These are phyloP conservation scores for Parambassis ranga DNA, from an alignment of 2,797 vertebrate species.

Conservation along the genomic window DNA sequence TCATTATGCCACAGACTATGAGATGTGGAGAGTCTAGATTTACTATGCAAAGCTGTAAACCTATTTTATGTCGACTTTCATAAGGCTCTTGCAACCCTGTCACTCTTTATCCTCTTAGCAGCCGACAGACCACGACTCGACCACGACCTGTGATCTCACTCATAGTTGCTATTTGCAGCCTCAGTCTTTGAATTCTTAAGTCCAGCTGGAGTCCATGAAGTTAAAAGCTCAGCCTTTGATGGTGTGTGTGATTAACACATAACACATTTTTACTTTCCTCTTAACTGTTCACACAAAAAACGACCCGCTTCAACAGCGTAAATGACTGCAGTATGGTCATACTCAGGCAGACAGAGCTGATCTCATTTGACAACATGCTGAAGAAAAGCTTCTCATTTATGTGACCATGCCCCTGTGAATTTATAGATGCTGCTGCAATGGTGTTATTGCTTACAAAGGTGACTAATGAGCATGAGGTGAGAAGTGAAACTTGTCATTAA, in stretches of 20 bases:
- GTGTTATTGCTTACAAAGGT: conserved; percentile 61
- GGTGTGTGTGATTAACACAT: conserved; percentile 59
- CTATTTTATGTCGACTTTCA: conserved; percentile 70
- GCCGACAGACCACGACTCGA: conserved; percentile 56
- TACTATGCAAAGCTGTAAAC: conserved; percentile 67
- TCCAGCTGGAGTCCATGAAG: conserved; percentile 65
- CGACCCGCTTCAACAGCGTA: conserved; percentile 22
- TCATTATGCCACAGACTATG: conserved; percentile 38
- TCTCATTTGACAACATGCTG: conserved; percentile 35
- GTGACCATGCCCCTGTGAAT: conserved; percentile 38
- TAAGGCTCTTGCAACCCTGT: conserved; percentile 49
- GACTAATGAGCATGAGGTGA: conserved; percentile 72
- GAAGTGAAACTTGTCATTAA: conserved; percentile 74
- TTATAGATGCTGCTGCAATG: conserved; percentile 48
- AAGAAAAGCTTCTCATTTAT: conserved; percentile 51
- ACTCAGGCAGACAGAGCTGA: neutral
- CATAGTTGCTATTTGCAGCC: conserved; percentile 47
- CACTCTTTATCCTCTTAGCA: conserved; percentile 69
- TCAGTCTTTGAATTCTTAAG: conserved; percentile 47
- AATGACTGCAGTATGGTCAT: conserved; percentile 24
- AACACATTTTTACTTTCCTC: conserved; percentile 41
- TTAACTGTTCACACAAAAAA: conserved; percentile 50
- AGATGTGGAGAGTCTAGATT: conserved; percentile 55
- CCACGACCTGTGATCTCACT: conserved; percentile 57
- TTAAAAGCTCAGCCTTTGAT: conserved; percentile 66